A percentile compares a stretch with the other conserved stretches of the same genome.
Evolutionary conservation across 2,888 invertebrate species (phyloP).

Genomic region (Agriopis leucophaearia): DNA sequence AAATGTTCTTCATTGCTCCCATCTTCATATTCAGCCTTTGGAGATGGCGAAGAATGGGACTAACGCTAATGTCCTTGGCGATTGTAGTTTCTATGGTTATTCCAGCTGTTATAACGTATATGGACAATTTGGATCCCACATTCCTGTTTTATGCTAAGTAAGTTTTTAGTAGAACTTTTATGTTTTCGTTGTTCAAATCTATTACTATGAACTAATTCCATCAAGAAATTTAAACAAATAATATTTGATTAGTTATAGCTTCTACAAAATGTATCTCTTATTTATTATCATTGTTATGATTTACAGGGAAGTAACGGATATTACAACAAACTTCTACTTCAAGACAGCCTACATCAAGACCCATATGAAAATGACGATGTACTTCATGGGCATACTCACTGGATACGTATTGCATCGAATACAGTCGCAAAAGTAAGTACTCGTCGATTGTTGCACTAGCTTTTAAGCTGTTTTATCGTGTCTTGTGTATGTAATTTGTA

Average conservation of each 20-base stretch:
- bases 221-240: too few relatives aligned
- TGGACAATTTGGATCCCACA: constrained; percentile 88
- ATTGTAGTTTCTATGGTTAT: constrained; percentile 80
- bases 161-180: constrained; percentile 69
- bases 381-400: constrained; percentile 88
- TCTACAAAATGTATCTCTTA: neutral
- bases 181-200: too few relatives aligned
- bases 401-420: constrained; percentile 89
- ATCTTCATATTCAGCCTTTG: constrained; percentile 89
- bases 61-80: constrained; percentile 78
- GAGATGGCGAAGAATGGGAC: constrained; percentile 87
- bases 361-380: constrained; percentile 90
- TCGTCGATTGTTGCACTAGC: too few relatives aligned
- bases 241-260: neutral
- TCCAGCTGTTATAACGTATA: constrained; percentile 87
- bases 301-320: constrained; percentile 88
- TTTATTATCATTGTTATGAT: constrained; percentile 10
- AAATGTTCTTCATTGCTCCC: constrained; percentile 89
- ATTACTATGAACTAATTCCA: too few relatives aligned
- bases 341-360: constrained; percentile 90
- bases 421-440: constrained; percentile 87
- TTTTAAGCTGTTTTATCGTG: too few relatives aligned
- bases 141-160: constrained; percentile 89
- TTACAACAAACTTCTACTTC: constrained; percentile 88
- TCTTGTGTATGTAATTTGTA: too few relatives aligned